Percentiles rank a stretch among this genome's conserved stretches.
Evolutionary conservation across 2,113 vertebrate genomes (phyloP).

Genomic region (Ciconia boyciana): DNA sequence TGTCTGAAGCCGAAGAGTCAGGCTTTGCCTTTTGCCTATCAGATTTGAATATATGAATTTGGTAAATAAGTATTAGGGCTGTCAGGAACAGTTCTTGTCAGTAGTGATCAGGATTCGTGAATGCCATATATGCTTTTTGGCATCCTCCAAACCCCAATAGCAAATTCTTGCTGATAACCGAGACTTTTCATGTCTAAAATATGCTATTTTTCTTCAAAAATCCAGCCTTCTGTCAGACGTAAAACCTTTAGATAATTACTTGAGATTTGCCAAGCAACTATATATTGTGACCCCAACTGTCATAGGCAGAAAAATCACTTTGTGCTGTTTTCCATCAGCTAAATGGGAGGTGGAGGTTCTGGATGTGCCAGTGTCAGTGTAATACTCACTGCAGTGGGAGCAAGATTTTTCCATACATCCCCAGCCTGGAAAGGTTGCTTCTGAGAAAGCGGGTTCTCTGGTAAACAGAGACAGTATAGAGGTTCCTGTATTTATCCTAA

Average conservation of each 20-base stretch:
- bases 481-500: background rate
- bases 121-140: background rate
- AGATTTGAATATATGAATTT: background rate
- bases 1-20: background rate
- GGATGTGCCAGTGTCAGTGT: background rate
- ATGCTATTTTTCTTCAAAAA: background rate
- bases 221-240: background rate
- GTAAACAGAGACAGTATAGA: background rate
- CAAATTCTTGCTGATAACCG: background rate
- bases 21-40: background rate
- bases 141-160: background rate
- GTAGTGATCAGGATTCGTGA: background rate
- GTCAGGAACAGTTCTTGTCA: background rate
- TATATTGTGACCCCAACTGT: background rate
- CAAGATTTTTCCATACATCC: background rate
- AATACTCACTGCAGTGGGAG: background rate
- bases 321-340: background rate
- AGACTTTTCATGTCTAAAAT: background rate
- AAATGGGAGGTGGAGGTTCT: background rate
- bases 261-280: background rate
- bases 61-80: background rate
- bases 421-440: background rate
- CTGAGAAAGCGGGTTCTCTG: background rate
- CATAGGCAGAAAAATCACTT: background rate
- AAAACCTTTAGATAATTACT: background rate